Conservation (phyloP, 2,797 vertebrate genomes). For the Okamejei kenojei region DNA sequence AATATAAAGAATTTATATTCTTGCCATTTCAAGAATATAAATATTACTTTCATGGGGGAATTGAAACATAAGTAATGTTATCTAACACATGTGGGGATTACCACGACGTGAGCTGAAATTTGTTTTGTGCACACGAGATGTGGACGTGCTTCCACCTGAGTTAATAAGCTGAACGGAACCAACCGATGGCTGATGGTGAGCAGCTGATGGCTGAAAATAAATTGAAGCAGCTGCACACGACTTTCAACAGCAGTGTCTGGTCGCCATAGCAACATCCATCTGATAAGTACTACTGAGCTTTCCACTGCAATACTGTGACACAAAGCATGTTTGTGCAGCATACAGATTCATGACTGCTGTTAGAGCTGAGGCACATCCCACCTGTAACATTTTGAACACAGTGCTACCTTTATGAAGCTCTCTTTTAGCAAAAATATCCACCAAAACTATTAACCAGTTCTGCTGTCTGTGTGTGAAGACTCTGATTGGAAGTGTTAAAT, state of each 20-base stretch:
- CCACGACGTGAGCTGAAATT: not conserved
- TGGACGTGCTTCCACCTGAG: slow-evolving; percentile 16
- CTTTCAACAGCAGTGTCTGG: slow-evolving; percentile 20
- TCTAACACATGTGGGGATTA: slow-evolving; percentile 12
- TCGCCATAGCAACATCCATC: slow-evolving; percentile 26
- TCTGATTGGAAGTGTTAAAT: not conserved
- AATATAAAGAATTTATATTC: too few relatives aligned
- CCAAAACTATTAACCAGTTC: not conserved
- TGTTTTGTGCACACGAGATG: not conserved
- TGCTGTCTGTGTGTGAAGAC: too few relatives aligned
- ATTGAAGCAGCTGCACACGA: slow-evolving; percentile 11
- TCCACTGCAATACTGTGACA: not conserved
- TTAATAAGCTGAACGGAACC: slow-evolving; percentile 28
- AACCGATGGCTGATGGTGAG: not conserved
- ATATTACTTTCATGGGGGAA: not conserved
- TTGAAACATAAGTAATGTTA: not conserved
- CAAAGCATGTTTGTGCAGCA: not conserved
- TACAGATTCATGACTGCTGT: not conserved
- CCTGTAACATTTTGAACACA: not conserved
- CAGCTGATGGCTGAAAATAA: slow-evolving; percentile 15
- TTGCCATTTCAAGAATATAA: not conserved
- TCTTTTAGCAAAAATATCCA: not conserved
- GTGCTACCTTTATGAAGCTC: not conserved
- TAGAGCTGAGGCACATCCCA: not conserved
- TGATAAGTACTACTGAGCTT: slow-evolving; percentile 23